Conservation (phyloP, 2,888 invertebrate species). For the Hirudinaria manillensis region DNA sequence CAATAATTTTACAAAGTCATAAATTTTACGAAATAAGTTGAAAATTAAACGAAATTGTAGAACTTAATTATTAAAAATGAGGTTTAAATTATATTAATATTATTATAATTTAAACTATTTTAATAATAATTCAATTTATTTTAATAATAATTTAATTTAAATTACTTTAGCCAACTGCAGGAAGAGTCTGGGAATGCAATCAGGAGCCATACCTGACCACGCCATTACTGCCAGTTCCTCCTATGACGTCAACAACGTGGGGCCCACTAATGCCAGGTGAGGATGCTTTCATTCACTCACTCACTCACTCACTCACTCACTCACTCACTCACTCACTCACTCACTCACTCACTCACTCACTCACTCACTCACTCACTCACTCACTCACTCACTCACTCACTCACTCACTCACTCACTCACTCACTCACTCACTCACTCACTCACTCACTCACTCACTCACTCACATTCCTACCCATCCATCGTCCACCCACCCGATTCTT, state of each 20-base stretch:
- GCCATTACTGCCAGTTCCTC: conserved; percentile 79
- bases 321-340: conserved; percentile 35
- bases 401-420: conserved; percentile 34
- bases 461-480: neutral
- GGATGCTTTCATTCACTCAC: conserved; percentile 26
- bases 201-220: conserved; percentile 70
- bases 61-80: no score
- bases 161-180: conserved; percentile 68
- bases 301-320: conserved; percentile 34
- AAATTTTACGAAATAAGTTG: no score
- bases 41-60: no score
- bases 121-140: no score
- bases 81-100: no score
- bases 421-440: conserved; percentile 32
- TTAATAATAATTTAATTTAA: no score
- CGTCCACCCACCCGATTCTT: neutral
- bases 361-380: conserved; percentile 35
- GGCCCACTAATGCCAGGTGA: conserved; percentile 79
- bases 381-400: conserved; percentile 33
- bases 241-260: conserved; percentile 76
- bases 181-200: conserved; percentile 78
- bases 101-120: no score
- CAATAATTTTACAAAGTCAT: no score
- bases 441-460: conserved; percentile 30
- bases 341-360: conserved; percentile 35